phyloP scores from a whole-genome alignment of 2,113 vertebrate genomes.

The Callaeas wilsoni region DNA sequence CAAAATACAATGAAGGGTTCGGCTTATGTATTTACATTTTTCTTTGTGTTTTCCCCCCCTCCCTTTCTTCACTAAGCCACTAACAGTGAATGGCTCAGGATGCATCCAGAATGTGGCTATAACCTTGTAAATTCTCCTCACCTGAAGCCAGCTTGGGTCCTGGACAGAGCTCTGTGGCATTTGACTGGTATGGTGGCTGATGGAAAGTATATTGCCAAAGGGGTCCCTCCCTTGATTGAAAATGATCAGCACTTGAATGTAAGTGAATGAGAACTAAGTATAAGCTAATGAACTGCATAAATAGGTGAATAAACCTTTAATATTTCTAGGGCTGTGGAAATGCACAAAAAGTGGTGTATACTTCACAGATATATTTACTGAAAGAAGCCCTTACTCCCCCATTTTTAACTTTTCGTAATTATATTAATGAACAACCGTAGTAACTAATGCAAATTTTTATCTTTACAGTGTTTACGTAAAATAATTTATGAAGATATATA shows the following conservation, averaged over 20 bases:
- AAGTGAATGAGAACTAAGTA: conserved; percentile 43
- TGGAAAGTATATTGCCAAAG: conserved; percentile 73
- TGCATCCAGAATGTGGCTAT: conserved; percentile 86
- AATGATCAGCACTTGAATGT: conserved; percentile 81
- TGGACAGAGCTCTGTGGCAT: conserved; percentile 87
- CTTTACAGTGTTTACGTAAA: conserved; percentile 74
- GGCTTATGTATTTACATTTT: not conserved
- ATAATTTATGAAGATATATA: conserved; percentile 80
- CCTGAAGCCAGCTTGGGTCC: conserved; percentile 86
- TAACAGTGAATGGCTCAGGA: conserved; percentile 82
- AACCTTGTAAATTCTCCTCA: conserved; percentile 88
- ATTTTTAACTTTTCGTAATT: not conserved
- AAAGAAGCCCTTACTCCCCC: not conserved
- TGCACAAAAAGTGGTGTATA: not conserved
- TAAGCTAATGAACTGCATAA: not conserved
- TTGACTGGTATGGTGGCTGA: conserved; percentile 77
- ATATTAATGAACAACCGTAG: not conserved
- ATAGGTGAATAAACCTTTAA: not conserved
- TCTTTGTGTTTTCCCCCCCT: not conserved
- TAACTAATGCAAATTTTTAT: not conserved
- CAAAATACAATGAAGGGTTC: not conserved
- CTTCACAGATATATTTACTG: not conserved
- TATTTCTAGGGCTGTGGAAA: not conserved
- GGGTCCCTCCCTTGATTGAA: conserved; percentile 77
- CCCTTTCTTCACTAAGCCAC: conserved; percentile 67